Conservation (phyloP, 2,797 vertebrate genomes). For the Rhadinocentrus ornatus region DNA sequence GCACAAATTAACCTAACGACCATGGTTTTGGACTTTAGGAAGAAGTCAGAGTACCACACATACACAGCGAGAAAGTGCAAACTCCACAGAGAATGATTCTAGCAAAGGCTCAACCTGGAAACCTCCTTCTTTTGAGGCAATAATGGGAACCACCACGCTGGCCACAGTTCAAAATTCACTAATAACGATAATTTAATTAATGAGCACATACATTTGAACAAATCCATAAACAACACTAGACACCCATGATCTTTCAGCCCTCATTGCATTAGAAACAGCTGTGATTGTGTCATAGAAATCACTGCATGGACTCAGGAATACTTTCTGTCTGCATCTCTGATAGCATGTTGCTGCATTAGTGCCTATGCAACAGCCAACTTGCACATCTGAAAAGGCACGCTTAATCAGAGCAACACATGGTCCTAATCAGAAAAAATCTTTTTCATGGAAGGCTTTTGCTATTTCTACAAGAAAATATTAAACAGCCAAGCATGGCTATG, state of each 20-base stretch:
- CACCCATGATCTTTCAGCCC: too few relatives aligned
- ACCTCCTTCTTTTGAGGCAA: too few relatives aligned
- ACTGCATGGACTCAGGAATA: neutral
- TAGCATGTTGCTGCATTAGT: neutral
- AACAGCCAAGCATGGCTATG: neutral
- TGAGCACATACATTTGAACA: too few relatives aligned
- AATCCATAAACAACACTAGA: too few relatives aligned
- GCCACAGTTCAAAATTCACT: too few relatives aligned
- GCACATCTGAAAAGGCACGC: neutral
- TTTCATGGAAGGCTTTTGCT: neutral
- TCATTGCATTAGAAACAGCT: too few relatives aligned
- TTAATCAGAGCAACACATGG: too few relatives aligned
- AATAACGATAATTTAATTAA: too few relatives aligned
- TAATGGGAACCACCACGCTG: too few relatives aligned
- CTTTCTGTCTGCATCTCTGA: too few relatives aligned
- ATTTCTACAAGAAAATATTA: neutral
- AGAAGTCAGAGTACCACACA: neutral
- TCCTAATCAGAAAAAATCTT: neutral
- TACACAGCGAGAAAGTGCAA: neutral
- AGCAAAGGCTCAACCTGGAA: too few relatives aligned
- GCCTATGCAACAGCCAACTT: neutral
- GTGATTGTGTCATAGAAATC: neutral
- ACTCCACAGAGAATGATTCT: neutral
- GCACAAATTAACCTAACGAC: neutral
- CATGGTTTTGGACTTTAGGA: neutral